Base-by-base conservation (phyloP, 2,797 vertebrate species). In the Sebastes oblongus region DNA sequence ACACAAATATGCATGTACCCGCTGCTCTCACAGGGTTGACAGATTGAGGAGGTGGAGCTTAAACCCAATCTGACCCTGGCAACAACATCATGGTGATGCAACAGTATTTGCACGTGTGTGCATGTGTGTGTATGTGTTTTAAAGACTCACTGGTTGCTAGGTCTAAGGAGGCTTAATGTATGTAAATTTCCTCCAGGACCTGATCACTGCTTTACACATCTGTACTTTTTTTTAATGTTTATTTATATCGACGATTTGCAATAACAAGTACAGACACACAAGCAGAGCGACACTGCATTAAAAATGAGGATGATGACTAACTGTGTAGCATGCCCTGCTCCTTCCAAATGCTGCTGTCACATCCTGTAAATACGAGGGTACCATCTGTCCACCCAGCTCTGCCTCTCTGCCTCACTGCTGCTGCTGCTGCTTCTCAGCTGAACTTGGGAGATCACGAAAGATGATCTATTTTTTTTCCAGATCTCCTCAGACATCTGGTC, bases 41-140 rank as follows among this genome's bases (percentile, higher is more conserved):
- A 93, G 91, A 92, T 93, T 94, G 90, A 83, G 74, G 76, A 80
- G 92, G 91, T 25, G 86, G 91, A 81, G 88, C 83, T 83, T 91
- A 81, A 86, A 73, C 79, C 68, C 75, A 73, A 62, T 61, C 86
- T 84, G 75, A 91, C 87, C 87, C 89, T 84, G 83, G 83, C 80
- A 91, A 76, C 67, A 32, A 82, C 85, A 70, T 89, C 32, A 71
- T 78, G 75, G 75, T 91, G 90, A 94, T 90, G 84, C 88, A 92
- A 82, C 79, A 77, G 77, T 55, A 55, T 65, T 4, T 77, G 72
- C 11, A 11, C 14, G n/a, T 68, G 71, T 55, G 52, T 39, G 70
- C 25, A 25, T 25, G 25, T 55, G 52, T 60, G 25, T 67, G 46
- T 70, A 7, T 58, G 12, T 70, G 76, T 18, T 1, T 42, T 55